Evolutionary conservation across 2,797 vertebrate species (phyloP), one percentile per base, ranked within the genome.

Genomic region (Sebastes umbrosus): DNA sequence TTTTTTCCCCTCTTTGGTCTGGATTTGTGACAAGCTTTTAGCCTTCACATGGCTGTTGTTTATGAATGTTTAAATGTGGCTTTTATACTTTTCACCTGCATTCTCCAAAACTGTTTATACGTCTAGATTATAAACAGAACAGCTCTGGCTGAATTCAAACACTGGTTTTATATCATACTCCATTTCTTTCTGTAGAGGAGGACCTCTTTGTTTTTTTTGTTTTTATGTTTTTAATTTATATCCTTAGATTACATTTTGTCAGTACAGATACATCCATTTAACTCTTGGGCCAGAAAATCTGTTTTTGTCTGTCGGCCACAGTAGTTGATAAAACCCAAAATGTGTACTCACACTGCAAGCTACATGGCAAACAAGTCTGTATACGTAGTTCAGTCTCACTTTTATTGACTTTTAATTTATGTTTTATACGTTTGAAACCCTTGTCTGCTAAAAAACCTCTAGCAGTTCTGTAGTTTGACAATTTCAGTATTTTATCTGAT

Each of bases 1-100:
- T 96, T 96, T 96, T 96, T 95, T 94, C 96, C 96, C 96, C 83
- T 87, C 94, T 97, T 96, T 96, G 95, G 95, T 96, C 95, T 96
- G 95, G 95, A 95, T 79, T 86, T 92, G 79, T 84, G 76, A 84
- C 64, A 65, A 88, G 87, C 89, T 89, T 22, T 36, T 70, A 88
- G 79, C 83, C 85, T 84, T 75, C 82, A 91, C 91, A 79, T 84
- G 87, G 84, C 81, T 88, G 80, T 81, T 88, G 80, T 81, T 68
- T 58, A 85, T 92, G 88, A 90, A 75, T 90, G 88, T 89, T 63
- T 88, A 16, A 77, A 75, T 84, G 90, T 92, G 20, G 84, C 83
- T 88, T 84, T 76, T 75, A 27, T 74, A 63, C 36, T 83, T 69
- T 64, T 70, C 75, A 79, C 90, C 67, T 77, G 76, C 87, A 90